A percentile compares a stretch with the other conserved stretches of the same genome.
phyloP scores from a whole-genome alignment of 2,113 vertebrate genomes.

The Forbesichthys agassizii region DNA sequence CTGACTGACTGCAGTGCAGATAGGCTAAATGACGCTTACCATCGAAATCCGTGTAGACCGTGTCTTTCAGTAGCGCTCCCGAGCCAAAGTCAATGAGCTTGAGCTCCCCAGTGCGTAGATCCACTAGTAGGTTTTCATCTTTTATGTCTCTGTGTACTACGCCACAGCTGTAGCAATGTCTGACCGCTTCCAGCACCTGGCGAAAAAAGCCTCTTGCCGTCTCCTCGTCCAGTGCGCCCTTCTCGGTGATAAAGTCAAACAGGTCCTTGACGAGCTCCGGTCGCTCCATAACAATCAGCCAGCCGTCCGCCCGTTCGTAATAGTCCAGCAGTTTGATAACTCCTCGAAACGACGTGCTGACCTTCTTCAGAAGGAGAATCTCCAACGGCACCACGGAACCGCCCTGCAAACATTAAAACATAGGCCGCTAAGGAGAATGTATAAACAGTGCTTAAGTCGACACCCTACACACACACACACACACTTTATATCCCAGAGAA shows the following conservation, averaged over 20 bases:
- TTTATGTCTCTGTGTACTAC: conserved; percentile 97
- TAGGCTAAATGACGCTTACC: conserved; percentile 74
- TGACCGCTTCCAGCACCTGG: conserved; percentile 92
- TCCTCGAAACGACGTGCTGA: conserved; percentile 89
- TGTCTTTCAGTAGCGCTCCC: conserved; percentile 96
- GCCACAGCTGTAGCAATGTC: conserved; percentile 94
- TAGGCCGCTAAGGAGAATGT: background rate
- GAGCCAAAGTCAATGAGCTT: conserved; percentile 98
- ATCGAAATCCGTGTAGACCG: conserved; percentile 96
- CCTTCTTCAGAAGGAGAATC: conserved; percentile 93
- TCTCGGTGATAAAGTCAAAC: conserved; percentile 98
- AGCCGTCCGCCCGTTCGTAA: conserved; percentile 95
- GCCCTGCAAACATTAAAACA: conserved; percentile 58
- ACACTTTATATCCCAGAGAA: background rate
- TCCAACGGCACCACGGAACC: conserved; percentile 90
- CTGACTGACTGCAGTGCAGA: no score
- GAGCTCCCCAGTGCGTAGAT: conserved; percentile 89
- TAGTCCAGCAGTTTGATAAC: conserved; percentile 95
- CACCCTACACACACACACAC: conserved; percentile 19
- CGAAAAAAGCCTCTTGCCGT: conserved; percentile 90
- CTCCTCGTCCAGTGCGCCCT: conserved; percentile 92
- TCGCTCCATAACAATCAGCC: conserved; percentile 92
- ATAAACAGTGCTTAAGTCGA: background rate
- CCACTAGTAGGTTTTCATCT: conserved; percentile 96
- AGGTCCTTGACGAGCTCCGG: conserved; percentile 94